Percentiles rank a stretch among this genome's conserved stretches.
Evolutionary conservation across 2,888 invertebrate species (phyloP).

Genomic region (Chrysina gloriosa): DNA sequence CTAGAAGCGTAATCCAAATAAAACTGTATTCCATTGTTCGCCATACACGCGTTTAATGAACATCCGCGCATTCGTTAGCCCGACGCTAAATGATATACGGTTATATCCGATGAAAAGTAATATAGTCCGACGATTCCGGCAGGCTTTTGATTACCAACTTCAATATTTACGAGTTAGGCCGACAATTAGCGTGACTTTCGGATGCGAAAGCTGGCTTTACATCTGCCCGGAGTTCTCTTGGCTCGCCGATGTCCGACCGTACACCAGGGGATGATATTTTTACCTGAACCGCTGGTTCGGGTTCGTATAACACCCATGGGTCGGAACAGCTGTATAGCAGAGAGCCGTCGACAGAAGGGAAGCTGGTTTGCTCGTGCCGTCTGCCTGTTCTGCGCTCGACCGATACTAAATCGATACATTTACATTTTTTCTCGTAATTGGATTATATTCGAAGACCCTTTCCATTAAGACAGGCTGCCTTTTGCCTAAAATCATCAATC

Average conservation of each 20-base stretch:
- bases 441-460: conserved; percentile 14
- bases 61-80: neutral
- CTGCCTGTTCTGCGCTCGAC: conserved; percentile 10
- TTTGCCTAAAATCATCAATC: conserved; percentile 18
- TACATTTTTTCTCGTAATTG: conserved; percentile 33
- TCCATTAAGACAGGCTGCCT: conserved; percentile 1
- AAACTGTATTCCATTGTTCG: neutral
- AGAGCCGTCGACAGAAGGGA: conserved; percentile 33
- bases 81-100: neutral
- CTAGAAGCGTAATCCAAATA: neutral
- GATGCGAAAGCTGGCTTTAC: neutral
- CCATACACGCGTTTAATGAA: neutral
- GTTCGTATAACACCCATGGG: conserved; percentile 20
- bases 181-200: conserved; percentile 14
- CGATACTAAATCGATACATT: conserved; percentile 27
- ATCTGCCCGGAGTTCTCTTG: neutral
- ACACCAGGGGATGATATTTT: conserved; percentile 38
- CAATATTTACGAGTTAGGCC: conserved; percentile 23
- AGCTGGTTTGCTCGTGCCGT: conserved; percentile 34
- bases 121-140: conserved; percentile 7
- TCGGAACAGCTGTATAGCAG: conserved; percentile 31
- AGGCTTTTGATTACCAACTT: conserved; percentile 27
- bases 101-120: conserved; percentile 16
- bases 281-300: conserved; percentile 36
- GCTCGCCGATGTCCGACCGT: neutral